Base-by-base conservation (phyloP, 2,113 vertebrate genomes). In the Thalassoma bifasciatum region DNA sequence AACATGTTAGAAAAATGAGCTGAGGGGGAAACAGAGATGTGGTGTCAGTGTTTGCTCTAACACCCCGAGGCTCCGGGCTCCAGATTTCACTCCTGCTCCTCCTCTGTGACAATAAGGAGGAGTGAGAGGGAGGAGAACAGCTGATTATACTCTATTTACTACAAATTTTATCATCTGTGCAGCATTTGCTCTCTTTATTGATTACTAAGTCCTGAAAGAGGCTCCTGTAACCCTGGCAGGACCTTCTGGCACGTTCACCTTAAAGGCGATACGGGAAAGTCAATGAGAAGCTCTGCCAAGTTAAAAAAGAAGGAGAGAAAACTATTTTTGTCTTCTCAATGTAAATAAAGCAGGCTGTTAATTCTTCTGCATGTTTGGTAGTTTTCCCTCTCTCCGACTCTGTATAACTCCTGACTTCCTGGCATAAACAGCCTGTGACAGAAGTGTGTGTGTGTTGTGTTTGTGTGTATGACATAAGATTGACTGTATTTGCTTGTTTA, bases 1-100 rank as follows among this genome's bases (percentile, higher is more conserved):
- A 34, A 68, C 40, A 69, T 54, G 22, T 75, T 66, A 57, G 26
- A 56, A 84, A 72, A 14, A 63, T 36, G 69, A 82, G 46, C 54
- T 68, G 42, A 69, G 34, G 36, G 40, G 16, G 13, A 44, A 19
- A 63, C 71, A 76, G 64, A 14, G 40, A 44, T 42, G 44, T 34
- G 34, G 24, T 66, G 38, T 59, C 34, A 63, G 57, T 66, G 30
- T 72, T 70, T 40, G 36, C 54, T 64, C 30, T 37, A 46, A 17
- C 38, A 72, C 51, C 76, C 79, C 0, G 53, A 75, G 67, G 66
- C 44, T 66, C 61, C 10, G 11, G 66, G 61, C 37, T 34, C 46
- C 61, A 44, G 73, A 66, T 49, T 57, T 12, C 62, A 40, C 47
- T 16, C 56, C 57, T 42, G 50, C 59, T 46, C 72, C 54, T 52